phyloP scores from a whole-genome alignment of 1,140 invertebrate species.

The Cotesia typhae region DNA sequence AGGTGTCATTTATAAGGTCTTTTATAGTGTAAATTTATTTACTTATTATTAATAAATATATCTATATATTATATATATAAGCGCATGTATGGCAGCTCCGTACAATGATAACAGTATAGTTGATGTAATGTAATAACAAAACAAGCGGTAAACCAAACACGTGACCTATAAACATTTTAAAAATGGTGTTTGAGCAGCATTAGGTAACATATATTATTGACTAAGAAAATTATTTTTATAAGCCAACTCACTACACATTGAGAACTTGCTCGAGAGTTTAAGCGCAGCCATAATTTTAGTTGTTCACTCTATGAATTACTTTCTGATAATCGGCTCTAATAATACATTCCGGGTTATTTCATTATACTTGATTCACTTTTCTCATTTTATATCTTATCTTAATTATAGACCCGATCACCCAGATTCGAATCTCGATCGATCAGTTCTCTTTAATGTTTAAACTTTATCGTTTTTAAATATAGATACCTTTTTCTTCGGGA shows the following conservation, averaged over 20 bases:
- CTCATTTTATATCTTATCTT: constrained; percentile 6
- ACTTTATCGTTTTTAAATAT: neutral
- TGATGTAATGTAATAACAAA: neutral
- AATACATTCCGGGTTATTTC: constrained; percentile 19
- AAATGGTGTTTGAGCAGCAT: constrained; percentile 3
- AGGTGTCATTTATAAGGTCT: too few relatives aligned
- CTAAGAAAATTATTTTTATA: constrained; percentile 15
- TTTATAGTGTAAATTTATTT: too few relatives aligned
- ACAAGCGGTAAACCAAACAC: constrained; percentile 3
- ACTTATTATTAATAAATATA: too few relatives aligned
- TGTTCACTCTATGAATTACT: constrained; percentile 20
- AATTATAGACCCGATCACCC: constrained; percentile 15
- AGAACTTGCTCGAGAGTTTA: constrained; percentile 26
- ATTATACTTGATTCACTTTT: neutral
- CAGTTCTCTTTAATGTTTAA: neutral
- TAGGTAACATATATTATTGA: constrained; percentile 12
- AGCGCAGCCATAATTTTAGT: constrained; percentile 29
- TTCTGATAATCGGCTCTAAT: constrained; percentile 31
- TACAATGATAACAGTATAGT: neutral
- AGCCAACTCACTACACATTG: neutral
- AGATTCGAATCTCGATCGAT: constrained; percentile 25
- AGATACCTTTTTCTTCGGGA: too few relatives aligned
- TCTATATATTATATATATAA: neutral
- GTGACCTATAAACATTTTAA: constrained; percentile 3
- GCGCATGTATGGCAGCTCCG: neutral